Conservation (phyloP, 2,797 vertebrate species). For the Microhierax caerulescens region DNA sequence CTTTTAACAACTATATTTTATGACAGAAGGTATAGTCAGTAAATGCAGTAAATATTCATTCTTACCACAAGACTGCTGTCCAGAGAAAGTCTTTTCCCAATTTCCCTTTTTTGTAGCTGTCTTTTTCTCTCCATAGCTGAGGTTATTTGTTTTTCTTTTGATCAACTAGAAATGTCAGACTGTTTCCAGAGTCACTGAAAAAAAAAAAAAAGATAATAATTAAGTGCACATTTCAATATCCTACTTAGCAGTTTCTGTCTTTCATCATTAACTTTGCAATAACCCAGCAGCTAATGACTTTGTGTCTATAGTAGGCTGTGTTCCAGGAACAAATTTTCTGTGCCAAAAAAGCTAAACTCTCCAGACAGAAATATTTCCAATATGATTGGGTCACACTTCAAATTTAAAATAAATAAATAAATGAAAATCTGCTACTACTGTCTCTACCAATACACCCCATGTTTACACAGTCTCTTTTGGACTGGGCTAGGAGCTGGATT, state of each 20-base stretch:
- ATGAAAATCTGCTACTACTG: not conserved
- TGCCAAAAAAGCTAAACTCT: constrained; percentile 20
- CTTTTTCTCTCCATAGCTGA: constrained; percentile 76
- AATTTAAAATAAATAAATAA: not conserved
- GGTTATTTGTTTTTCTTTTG: constrained; percentile 67
- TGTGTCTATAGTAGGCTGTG: constrained; percentile 6
- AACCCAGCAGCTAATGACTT: constrained; percentile 73
- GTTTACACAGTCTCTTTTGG: constrained; percentile 75
- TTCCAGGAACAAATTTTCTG: constrained; percentile 39
- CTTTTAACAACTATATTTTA: constrained; percentile 35
- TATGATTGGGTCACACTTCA: not conserved
- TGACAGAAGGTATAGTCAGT: constrained; percentile 42
- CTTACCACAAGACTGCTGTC: constrained; percentile 86
- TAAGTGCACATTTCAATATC: constrained; percentile 49
- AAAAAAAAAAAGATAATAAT: not conserved
- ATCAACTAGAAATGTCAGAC: constrained; percentile 41
- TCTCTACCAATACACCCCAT: constrained; percentile 42
- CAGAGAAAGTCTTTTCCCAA: constrained; percentile 82
- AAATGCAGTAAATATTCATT: constrained; percentile 63
- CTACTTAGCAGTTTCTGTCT: constrained; percentile 37
- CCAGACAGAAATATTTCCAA: constrained; percentile 21
- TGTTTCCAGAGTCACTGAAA: constrained; percentile 63
- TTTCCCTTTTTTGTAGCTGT: constrained; percentile 80
- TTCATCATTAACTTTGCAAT: constrained; percentile 65
- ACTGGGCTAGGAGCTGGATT: constrained; percentile 73